Base-by-base conservation (phyloP, 2,113 vertebrate genomes). In the Apodemus sylvaticus region DNA sequence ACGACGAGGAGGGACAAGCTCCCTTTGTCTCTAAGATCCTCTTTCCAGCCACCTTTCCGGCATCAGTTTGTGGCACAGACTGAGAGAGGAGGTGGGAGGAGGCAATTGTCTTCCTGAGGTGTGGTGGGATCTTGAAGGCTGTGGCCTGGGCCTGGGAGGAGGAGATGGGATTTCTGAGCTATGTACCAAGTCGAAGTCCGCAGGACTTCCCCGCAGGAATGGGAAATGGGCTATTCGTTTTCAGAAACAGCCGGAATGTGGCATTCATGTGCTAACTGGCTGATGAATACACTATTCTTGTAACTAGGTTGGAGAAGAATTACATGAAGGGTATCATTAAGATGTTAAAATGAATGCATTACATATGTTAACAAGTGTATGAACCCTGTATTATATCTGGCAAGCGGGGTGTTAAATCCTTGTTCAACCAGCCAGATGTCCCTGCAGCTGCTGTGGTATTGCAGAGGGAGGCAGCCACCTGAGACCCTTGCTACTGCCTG, bases 271-370 rank as follows among this genome's bases (percentile, higher is more conserved):
- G 94, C 66, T 95, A 86, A 95, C 88, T 76, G 0, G 73, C 94
- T 93, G 97, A 97, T 95, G 86, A 96, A 96, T 93, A 64, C 77
- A 79, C 90, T 95, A 17, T 92, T 95, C 94, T 96, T 87, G 68
- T 94, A 96, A 94, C 90, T 90, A 74, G 78, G 92, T 95, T 92
- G 94, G 97, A 93, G 97, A 97, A 96, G 95, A 97, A 97, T 97
- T 96, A 92, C 89, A 62, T 24, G 96, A 97, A 96, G 86, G 94
- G 74, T 94, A 70, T 97, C 97, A 97, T 97, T 97, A 97, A 97
- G 97, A 97, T 96, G 97, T 97, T 97, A 95, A 96, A 96, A 97
- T 93, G 97, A 97, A 96, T 90, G 95, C 95, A 81, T 97, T 97
- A 94, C 98, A 96, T 97, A 95, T 97, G 97, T 97, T 97, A 97